A percentile compares a stretch with the other conserved stretches of the same genome.
These are phyloP conservation scores for Melanotaenia trifasciata DNA, from an alignment of 2,797 vertebrate genomes.

Conservation along the genomic window DNA sequence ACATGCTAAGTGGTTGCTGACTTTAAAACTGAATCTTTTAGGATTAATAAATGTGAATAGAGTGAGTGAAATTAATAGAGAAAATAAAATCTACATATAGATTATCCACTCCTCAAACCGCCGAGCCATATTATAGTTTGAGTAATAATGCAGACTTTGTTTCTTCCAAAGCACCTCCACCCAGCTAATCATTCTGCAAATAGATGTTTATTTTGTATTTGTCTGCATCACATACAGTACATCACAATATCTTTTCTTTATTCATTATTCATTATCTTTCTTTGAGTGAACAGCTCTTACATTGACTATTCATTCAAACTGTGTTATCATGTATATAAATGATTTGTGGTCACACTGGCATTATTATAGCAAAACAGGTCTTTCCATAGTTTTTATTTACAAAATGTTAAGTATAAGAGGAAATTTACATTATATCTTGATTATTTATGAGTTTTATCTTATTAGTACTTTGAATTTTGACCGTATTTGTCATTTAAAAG, in stretches of 20 bases:
- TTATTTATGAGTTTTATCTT: background rate
- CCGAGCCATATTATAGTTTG: slow-evolving; percentile 61
- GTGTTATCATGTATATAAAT: too few relatives aligned
- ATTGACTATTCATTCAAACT: too few relatives aligned
- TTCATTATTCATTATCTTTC: background rate
- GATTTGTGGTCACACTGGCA: too few relatives aligned
- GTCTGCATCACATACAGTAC: background rate
- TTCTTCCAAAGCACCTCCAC: slow-evolving; percentile 43
- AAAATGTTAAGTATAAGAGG: too few relatives aligned
- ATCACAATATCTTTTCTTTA: too few relatives aligned
- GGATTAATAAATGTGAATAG: slow-evolving; percentile 13
- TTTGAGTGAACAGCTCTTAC: too few relatives aligned
- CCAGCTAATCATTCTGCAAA: slow-evolving; percentile 15
- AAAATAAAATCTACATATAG: slow-evolving; percentile 34
- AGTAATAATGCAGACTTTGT: slow-evolving; percentile 63
- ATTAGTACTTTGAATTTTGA: background rate
- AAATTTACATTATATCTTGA: background rate
- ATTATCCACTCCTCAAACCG: slow-evolving; percentile 44
- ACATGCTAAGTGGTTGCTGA: slow-evolving; percentile 2
- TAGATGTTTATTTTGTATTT: slow-evolving; percentile 17
- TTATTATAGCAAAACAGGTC: too few relatives aligned
- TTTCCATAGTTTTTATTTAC: too few relatives aligned
- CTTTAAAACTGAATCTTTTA: slow-evolving; percentile 2
- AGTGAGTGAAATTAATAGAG: slow-evolving; percentile 27
- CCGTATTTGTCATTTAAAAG: background rate